phyloP scores from a whole-genome alignment of 2,113 vertebrate species.

The Macroglossus sobrinus region DNA sequence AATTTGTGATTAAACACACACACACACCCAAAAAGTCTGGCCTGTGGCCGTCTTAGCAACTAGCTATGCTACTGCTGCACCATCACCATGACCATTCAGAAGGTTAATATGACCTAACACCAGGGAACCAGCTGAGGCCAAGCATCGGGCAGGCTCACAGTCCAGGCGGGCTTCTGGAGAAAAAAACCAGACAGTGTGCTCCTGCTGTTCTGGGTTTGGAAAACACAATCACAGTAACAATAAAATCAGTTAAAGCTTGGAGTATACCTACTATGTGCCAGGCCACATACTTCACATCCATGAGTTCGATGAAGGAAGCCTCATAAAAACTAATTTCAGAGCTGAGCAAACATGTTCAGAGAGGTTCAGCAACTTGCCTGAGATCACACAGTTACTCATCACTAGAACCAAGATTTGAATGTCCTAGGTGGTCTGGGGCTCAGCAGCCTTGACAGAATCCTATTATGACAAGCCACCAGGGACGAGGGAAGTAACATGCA shows the following conservation, averaged over 20 bases:
- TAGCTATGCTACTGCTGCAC: background rate
- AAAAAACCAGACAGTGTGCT: background rate
- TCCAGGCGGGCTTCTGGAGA: background rate
- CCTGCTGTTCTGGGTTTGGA: background rate
- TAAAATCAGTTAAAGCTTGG: background rate
- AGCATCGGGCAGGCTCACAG: background rate
- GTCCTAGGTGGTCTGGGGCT: background rate
- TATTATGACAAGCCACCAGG: background rate
- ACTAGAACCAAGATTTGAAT: background rate
- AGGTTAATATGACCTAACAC: slow-evolving; percentile 23
- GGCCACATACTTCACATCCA: background rate
- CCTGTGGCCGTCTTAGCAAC: slow-evolving; percentile 50
- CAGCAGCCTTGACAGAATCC: background rate
- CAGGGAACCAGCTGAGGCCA: background rate
- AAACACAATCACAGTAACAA: background rate
- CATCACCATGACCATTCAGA: background rate
- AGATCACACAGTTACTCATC: background rate
- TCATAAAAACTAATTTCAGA: slow-evolving; percentile 1
- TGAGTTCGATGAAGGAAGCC: background rate
- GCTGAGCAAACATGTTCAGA: background rate
- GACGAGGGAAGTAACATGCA: background rate
- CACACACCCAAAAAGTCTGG: background rate
- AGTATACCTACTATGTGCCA: background rate
- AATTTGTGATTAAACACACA: background rate
- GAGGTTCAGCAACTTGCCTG: background rate